Conservation (phyloP, 2,113 vertebrate species). For the Tetrax tetrax region DNA sequence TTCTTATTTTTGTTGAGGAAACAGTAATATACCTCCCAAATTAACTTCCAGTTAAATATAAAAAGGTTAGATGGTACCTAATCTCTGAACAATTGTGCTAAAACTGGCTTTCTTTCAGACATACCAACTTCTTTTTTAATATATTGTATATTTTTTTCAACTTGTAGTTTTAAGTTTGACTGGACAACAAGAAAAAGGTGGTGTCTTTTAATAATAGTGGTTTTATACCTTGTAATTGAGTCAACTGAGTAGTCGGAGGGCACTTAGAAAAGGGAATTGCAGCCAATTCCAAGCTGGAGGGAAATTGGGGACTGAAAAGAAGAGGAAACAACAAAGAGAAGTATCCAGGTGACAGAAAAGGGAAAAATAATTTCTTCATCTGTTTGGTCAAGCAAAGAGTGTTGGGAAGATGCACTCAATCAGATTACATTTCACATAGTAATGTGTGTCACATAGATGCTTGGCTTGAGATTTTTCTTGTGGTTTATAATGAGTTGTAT, state of each 20-base stretch:
- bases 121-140: neutral
- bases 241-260: neutral
- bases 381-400: neutral
- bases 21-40: neutral
- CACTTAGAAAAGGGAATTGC: neutral
- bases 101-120: neutral
- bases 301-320: neutral
- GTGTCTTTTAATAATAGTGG: neutral
- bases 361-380: neutral
- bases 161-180: neutral
- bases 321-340: neutral
- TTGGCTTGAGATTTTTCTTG: neutral
- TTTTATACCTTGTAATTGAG: neutral
- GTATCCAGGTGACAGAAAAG: neutral
- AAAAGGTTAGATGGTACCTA: neutral
- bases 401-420: neutral
- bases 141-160: neutral
- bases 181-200: neutral
- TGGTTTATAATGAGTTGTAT: neutral
- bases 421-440: neutral
- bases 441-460: rapidly evolving
- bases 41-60: neutral
- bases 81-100: neutral
- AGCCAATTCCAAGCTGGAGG: rapidly evolving
- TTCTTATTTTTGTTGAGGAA: neutral